Conservation (phyloP, 1,140 invertebrate genomes). For the Euwallacea similis region DNA sequence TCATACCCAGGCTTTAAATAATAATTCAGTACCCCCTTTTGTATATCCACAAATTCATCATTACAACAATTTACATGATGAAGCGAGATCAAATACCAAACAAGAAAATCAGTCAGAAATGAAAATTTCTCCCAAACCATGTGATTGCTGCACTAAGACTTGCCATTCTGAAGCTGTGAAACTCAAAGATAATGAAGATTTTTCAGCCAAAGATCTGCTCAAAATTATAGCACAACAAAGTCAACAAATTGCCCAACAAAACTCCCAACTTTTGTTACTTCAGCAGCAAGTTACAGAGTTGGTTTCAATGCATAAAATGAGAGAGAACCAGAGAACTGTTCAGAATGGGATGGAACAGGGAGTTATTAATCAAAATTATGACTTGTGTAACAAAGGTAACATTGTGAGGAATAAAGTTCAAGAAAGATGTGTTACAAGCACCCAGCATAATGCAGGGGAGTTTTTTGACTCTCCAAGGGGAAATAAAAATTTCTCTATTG, state of each 20-base stretch:
- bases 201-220: constrained; percentile 58
- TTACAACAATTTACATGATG: background rate
- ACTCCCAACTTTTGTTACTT: constrained; percentile 59
- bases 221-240: constrained; percentile 63
- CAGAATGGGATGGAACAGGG: background rate
- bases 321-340: background rate
- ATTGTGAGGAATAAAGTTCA: constrained; percentile 3
- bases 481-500: constrained; percentile 67
- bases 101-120: too few species aligned
- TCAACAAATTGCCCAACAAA: constrained; percentile 59
- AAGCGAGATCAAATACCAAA: too few species aligned
- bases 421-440: constrained; percentile 37
- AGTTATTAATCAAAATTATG: too few species aligned
- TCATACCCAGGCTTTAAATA: background rate
- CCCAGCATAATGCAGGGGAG: constrained; percentile 32
- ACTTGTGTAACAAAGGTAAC: too few species aligned
- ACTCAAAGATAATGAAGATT: constrained; percentile 52
- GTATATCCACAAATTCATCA: background rate
- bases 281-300: constrained; percentile 58
- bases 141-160: too few species aligned
- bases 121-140: too few species aligned
- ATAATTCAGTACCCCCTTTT: background rate
- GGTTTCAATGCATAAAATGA: constrained; percentile 14
- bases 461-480: constrained; percentile 56
- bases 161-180: background rate